Percentiles rank a stretch among this genome's conserved stretches.
These are phyloP conservation scores for Andrena camellia DNA, from an alignment of 2,888 invertebrate genomes.

Conservation along the genomic window DNA sequence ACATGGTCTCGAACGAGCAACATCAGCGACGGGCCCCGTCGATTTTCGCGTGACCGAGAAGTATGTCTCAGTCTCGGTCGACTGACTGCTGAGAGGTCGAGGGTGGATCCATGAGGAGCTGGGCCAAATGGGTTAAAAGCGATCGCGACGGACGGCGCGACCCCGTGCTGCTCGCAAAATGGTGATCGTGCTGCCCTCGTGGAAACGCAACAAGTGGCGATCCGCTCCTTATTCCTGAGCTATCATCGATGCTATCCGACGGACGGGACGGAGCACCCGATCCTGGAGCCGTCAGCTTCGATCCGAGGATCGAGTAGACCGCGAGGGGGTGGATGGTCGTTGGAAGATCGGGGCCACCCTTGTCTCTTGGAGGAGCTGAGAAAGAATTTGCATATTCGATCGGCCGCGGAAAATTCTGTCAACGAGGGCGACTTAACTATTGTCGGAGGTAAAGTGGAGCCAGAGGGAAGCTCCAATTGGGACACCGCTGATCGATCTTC, in stretches of 20 bases:
- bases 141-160: slow-evolving; percentile 67
- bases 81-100: slow-evolving; percentile 23
- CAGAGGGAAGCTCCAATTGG: background rate
- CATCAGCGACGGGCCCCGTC: too few species aligned
- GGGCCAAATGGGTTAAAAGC: slow-evolving; percentile 76
- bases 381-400: slow-evolving; percentile 1
- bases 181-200: slow-evolving; percentile 70
- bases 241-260: slow-evolving; percentile 60
- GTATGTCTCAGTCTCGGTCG: slow-evolving; percentile 31
- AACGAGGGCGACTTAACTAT: background rate
- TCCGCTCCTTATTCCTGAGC: slow-evolving; percentile 46
- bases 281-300: slow-evolving; percentile 43
- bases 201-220: slow-evolving; percentile 76
- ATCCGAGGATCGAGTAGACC: slow-evolving; percentile 24
- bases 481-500: background rate
- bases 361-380: background rate
- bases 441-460: background rate
- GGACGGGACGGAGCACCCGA: slow-evolving; percentile 53
- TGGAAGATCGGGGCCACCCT: background rate
- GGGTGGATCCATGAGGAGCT: slow-evolving; percentile 10
- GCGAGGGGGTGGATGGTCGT: too few species aligned
- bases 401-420: background rate
- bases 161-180: slow-evolving; percentile 71
- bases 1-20: slow-evolving; percentile 26
- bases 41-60: background rate